phyloP scores from a whole-genome alignment of 2,888 invertebrate genomes.

The Hololepta plana region DNA sequence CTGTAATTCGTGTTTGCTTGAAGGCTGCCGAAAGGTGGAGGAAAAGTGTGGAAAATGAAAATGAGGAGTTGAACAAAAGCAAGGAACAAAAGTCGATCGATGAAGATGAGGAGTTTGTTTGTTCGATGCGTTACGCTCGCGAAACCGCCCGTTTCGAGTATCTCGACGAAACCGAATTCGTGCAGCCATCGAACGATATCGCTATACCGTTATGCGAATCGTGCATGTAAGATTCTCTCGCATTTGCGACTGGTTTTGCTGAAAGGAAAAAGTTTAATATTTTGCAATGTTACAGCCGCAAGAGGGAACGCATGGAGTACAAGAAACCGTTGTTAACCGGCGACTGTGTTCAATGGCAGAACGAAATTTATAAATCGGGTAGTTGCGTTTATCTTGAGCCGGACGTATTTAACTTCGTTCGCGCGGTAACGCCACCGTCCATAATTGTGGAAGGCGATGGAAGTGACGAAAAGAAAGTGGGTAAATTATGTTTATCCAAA shows the following conservation, averaged over 20 bases:
- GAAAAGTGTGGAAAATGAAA: not conserved
- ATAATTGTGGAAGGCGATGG: too few species aligned
- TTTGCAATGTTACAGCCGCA: too few species aligned
- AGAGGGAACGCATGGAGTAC: too few species aligned
- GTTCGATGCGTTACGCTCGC: constrained; percentile 28
- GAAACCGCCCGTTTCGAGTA: constrained; percentile 39
- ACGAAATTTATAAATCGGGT: constrained; percentile 43
- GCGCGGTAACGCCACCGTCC: too few species aligned
- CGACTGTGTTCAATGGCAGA: constrained; percentile 36
- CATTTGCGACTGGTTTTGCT: constrained; percentile 35
- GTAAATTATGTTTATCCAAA: too few species aligned
- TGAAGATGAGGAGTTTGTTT: constrained; percentile 32
- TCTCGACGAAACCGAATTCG: constrained; percentile 28
- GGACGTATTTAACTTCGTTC: constrained; percentile 39
- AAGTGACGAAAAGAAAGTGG: too few species aligned
- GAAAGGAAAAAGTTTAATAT: too few species aligned
- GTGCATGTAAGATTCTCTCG: constrained; percentile 27
- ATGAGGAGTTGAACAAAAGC: too few species aligned
- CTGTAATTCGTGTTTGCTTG: constrained; percentile 4
- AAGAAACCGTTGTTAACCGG: constrained; percentile 30
- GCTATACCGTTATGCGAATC: too few species aligned
- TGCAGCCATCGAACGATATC: too few species aligned
- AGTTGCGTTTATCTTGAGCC: constrained; percentile 51
- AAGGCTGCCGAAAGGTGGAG: not conserved
- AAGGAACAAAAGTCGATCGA: constrained; percentile 21